These are phyloP conservation scores for Iphiclides podalirius DNA, from an alignment of 2,888 invertebrate species.

Conservation along the genomic window DNA sequence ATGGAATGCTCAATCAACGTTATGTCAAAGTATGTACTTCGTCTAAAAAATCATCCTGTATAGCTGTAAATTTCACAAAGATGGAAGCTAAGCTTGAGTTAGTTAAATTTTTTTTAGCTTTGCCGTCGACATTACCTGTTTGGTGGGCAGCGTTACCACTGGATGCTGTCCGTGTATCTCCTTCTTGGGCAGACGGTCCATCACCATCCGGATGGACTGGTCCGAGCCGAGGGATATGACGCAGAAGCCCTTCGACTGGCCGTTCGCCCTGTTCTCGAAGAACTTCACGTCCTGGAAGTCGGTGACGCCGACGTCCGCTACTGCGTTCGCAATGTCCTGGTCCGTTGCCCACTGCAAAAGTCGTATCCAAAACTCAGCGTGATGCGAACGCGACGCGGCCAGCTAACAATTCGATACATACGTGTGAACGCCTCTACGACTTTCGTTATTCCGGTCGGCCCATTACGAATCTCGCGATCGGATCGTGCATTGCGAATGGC, in stretches of 20 bases:
- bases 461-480: too few species aligned
- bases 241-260: conserved; percentile 99
- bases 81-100: too few species aligned
- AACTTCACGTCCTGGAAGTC: conserved; percentile 99
- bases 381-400: conserved; percentile 34
- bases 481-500: too few species aligned
- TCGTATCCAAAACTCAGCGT: conserved; percentile 57
- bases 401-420: conserved; percentile 36
- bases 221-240: conserved; percentile 97
- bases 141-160: conserved; percentile 96
- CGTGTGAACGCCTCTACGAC: conserved; percentile 25
- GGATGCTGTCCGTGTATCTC: conserved; percentile 97
- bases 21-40: too few species aligned
- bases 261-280: conserved; percentile 99
- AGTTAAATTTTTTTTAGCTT: too few species aligned
- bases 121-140: conserved; percentile 90
- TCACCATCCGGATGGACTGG: conserved; percentile 90
- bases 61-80: too few species aligned
- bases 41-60: too few species aligned
- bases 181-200: conserved; percentile 97
- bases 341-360: conserved; percentile 97
- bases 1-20: too few species aligned
- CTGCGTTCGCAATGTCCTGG: conserved; percentile 95
- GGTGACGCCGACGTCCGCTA: conserved; percentile 91
- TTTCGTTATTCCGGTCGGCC: too few species aligned